Conservation (phyloP, 2,797 vertebrate genomes). For the Buphagus erythrorhynchus region DNA sequence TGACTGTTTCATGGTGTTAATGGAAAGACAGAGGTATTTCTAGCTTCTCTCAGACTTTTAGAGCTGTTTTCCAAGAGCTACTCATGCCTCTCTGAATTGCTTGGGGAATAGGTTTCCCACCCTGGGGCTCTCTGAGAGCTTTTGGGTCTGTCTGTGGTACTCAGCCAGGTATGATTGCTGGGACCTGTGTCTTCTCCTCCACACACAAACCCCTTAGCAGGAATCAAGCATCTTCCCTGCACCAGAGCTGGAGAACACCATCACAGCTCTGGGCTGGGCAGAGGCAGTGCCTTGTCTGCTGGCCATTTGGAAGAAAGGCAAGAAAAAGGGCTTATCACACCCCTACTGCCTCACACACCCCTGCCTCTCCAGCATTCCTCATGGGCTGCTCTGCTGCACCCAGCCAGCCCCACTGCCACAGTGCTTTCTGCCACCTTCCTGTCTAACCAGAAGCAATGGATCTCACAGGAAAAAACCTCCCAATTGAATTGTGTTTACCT, state of each 20-base stretch:
- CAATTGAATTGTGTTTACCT: accelerated
- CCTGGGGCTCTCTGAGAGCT: not conserved
- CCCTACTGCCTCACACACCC: accelerated
- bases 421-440: not conserved
- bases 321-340: not conserved
- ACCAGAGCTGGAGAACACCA: not conserved
- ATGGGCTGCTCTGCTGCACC: not conserved
- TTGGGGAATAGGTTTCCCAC: accelerated
- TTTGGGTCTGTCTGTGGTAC: not conserved
- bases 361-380: not conserved
- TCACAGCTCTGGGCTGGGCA: accelerated
- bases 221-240: not conserved
- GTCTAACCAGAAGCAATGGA: not conserved
- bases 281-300: accelerated
- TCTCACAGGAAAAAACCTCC: not conserved
- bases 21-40: not conserved
- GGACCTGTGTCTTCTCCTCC: not conserved
- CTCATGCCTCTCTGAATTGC: not conserved
- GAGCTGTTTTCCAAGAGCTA: not conserved
- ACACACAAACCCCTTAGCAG: not conserved
- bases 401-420: not conserved
- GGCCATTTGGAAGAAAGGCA: not conserved
- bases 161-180: accelerated
- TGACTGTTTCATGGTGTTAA: accelerated
- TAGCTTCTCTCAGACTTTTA: not conserved